Evolutionary conservation across 2,797 vertebrate genomes (phyloP).

Genomic region (Crypturellus tataupa): DNA sequence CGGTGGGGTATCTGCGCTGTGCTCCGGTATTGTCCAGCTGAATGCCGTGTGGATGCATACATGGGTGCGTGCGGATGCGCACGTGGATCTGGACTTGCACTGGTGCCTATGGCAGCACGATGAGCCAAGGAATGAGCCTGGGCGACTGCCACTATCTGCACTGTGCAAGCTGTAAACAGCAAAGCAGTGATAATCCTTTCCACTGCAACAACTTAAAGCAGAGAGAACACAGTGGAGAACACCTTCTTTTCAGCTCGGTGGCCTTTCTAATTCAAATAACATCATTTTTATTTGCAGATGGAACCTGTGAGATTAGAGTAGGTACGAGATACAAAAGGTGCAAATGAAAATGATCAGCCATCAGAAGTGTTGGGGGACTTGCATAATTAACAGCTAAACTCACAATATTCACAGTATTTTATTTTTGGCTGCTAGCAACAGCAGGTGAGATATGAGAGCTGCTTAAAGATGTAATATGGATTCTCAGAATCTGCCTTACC

Average conservation of each 20-base stretch:
- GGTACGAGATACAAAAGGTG: neutral
- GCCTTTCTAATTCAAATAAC: neutral
- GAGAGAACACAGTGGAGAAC: neutral
- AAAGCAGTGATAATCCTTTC: neutral
- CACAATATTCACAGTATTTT: neutral
- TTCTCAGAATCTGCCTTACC: neutral
- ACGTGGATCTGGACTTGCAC: neutral
- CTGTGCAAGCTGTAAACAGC: neutral
- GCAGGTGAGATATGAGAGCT: neutral
- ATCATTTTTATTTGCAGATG: neutral
- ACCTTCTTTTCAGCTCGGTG: neutral
- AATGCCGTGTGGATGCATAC: neutral
- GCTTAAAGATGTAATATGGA: neutral
- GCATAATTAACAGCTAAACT: neutral
- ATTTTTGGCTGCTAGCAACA: neutral
- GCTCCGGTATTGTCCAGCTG: rapidly evolving
- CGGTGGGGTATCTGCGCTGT: neutral
- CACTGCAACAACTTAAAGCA: neutral
- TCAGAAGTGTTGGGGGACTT: neutral
- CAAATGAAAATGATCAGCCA: neutral
- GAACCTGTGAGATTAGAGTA: neutral
- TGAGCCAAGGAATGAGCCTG: too few relatives aligned
- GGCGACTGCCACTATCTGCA: neutral
- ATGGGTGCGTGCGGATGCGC: neutral
- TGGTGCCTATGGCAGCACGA: neutral